Conservation (phyloP, 2,797 vertebrate species). For the Esox masquinongy region DNA sequence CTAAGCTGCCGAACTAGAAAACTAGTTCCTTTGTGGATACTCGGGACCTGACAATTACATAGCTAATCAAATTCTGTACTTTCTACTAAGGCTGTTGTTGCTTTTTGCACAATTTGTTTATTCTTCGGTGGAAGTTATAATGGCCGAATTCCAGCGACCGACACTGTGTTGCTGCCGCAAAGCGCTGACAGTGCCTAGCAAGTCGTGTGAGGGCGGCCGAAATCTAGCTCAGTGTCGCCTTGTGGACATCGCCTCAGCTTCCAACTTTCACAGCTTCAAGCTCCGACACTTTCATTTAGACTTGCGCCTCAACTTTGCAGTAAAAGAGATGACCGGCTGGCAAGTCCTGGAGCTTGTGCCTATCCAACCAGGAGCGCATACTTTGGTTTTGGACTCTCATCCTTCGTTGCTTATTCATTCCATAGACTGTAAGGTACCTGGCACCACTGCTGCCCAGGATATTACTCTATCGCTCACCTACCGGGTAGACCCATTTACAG, state of each 20-base stretch:
- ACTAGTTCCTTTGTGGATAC: conserved; percentile 31
- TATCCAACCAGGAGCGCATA: conserved; percentile 65
- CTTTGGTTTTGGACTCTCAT: conserved; percentile 85
- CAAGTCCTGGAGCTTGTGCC: conserved; percentile 86
- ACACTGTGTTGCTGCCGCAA: conserved; percentile 86
- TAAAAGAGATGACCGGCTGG: conserved; percentile 87
- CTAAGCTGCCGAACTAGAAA: conserved; percentile 9
- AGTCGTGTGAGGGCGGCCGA: conserved; percentile 49
- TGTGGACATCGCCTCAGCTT: conserved; percentile 86
- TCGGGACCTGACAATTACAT: conserved; percentile 30
- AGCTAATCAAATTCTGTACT: background rate
- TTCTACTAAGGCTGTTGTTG: conserved; percentile 29
- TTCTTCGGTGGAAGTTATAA: conserved; percentile 38
- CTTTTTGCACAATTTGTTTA: conserved; percentile 16
- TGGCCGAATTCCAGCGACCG: conserved; percentile 73
- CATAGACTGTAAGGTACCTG: conserved; percentile 75
- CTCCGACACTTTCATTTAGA: conserved; percentile 89
- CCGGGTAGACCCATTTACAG: conserved; percentile 83
- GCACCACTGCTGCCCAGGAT: conserved; percentile 42
- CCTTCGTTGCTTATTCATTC: conserved; percentile 82
- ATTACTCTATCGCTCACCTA: conserved; percentile 68
- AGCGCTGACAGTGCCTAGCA: conserved; percentile 54
- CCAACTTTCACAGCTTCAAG: conserved; percentile 85
- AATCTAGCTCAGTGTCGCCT: conserved; percentile 64
- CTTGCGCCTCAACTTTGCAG: conserved; percentile 85